Conservation (phyloP, 2,888 invertebrate species). For the Cepaea hortensis region DNA sequence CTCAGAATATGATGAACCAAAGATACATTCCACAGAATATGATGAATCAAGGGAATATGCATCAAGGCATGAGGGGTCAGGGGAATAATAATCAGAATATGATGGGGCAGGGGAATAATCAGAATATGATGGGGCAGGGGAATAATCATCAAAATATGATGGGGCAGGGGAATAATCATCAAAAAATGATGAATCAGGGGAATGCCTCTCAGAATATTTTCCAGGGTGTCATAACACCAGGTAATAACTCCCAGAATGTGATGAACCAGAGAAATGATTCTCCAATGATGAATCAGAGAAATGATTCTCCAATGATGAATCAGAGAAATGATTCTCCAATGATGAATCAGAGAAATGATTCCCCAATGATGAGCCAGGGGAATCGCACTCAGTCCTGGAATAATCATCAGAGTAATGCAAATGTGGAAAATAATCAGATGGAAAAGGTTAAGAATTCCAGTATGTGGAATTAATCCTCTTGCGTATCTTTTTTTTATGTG, state of each 20-base stretch:
- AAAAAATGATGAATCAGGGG: slow-evolving; percentile 2
- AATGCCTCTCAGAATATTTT: neutral
- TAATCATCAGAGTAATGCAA: neutral
- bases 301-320: neutral
- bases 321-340: neutral
- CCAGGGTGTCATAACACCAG: neutral
- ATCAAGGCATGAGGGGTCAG: neutral
- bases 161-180: neutral
- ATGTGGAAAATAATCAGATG: slow-evolving; percentile 8
- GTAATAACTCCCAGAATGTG: slow-evolving; percentile 4
- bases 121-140: neutral
- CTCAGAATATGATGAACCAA: neutral
- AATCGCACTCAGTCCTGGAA: neutral
- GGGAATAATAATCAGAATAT: neutral
- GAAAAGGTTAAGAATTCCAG: slow-evolving; percentile 27
- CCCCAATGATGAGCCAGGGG: neutral
- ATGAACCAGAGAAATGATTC: neutral
- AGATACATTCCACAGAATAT: neutral
- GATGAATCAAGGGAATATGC: neutral
- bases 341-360: slow-evolving; percentile 6
- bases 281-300: neutral
- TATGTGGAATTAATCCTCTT: slow-evolving; percentile 30
- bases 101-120: neutral
- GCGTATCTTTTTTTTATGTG: neutral
- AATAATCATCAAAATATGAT: slow-evolving; percentile 11